These are phyloP conservation scores for Callyntrura guangdongensis DNA, from an alignment of 2,888 invertebrate species.

Conservation along the genomic window DNA sequence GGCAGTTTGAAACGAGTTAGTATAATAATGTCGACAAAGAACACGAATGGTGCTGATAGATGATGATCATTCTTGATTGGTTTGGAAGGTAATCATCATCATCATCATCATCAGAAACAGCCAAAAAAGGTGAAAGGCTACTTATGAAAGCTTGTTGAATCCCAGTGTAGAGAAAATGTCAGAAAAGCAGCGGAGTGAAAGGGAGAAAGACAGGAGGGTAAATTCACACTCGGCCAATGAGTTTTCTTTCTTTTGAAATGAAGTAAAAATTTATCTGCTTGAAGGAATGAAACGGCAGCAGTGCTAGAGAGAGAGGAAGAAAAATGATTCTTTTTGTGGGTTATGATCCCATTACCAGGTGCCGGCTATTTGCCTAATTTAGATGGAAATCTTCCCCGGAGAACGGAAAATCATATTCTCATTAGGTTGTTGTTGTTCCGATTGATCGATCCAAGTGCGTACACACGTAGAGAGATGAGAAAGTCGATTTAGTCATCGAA, in stretches of 20 bases:
- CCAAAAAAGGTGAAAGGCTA: background rate
- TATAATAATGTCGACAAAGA: too few species aligned
- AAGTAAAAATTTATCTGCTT: background rate
- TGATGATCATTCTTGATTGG: slow-evolving; percentile 23
- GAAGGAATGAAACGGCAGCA: background rate
- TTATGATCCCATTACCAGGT: slow-evolving; percentile 9
- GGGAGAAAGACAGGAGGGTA: background rate
- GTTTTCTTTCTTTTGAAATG: background rate
- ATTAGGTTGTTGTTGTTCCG: slow-evolving; percentile 17
- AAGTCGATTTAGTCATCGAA: background rate
- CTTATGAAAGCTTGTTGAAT: slow-evolving; percentile 38
- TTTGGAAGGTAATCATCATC: background rate
- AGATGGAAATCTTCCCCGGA: slow-evolving; percentile 3
- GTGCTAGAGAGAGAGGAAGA: background rate
- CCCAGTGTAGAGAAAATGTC: background rate
- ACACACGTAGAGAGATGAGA: background rate
- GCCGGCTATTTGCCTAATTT: background rate
- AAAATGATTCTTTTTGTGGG: background rate
- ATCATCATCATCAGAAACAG: slow-evolving; percentile 1
- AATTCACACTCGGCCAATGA: too few species aligned
- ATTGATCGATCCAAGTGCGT: slow-evolving; percentile 37
- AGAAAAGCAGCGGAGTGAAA: background rate
- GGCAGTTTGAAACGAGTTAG: background rate
- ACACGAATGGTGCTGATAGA: background rate
- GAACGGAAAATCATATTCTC: slow-evolving; percentile 19